Evolutionary conservation across 2,797 vertebrate species (phyloP), one percentile per base, ranked within the genome.

Genomic region (Apodemus agrarius): DNA sequence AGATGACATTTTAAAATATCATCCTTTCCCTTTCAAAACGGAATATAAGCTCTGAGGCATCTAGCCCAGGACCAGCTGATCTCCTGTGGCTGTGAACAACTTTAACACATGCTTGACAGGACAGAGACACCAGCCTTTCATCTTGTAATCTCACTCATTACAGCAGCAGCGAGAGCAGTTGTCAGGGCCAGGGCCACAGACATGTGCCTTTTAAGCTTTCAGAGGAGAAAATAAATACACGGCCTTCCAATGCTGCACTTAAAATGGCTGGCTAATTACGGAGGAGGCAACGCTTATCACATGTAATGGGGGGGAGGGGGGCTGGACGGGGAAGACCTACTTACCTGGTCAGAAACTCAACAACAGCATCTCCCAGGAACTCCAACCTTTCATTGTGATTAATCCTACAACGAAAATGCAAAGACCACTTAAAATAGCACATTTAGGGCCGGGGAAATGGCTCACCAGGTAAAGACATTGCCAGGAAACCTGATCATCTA

Each of bases 261-360:
- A 37, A n/a, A 72, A 37, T 9, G 19, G 69, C 67, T 91, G 95
- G 61, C 61, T 92, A 96, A 91, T 90, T 95, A 95, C 80, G 72
- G 93, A 97, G 93, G 92, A 95, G 34, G 59, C 4, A 96, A 83
- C 0, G 83, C 54, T 78, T 21, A 81, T 0, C 93, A 96, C 97
- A 89, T 59, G 49, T 69, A 92, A 95, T 75, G 76, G 82, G 17
- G 63, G 46, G 61, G 0, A 76, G 82, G 17, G 63, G 46, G 61
- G 0, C 40, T 17, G 0, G 9, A 10, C 3, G 49, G 26, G 10
- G 69, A 29, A 24, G 31, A n/a, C 19, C 94, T 59, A 96, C 98
- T 99, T 98, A 99, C 99, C 99, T 99, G 91, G 99, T 99, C 98
- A 99, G 99, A 98, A 99, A 99, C 98, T 99, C 99, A 79, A 99